A percentile compares a stretch with the other conserved stretches of the same genome.
Conservation (phyloP, 92 coral and sea anemone genomes). For the Pocillopora grandis region DNA sequence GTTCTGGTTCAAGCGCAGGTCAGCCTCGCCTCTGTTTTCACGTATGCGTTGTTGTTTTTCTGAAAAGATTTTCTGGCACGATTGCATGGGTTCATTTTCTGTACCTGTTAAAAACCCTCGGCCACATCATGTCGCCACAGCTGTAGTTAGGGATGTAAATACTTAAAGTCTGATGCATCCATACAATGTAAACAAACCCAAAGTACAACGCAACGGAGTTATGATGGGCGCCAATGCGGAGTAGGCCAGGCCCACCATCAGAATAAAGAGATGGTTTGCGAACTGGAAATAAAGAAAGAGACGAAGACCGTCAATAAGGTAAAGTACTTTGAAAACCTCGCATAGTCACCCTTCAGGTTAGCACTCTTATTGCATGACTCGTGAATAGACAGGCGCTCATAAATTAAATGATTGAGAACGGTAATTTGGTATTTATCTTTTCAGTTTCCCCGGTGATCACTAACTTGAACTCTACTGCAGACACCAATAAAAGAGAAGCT, state of each 20-base stretch:
- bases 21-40: too few species aligned
- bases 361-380: too few species aligned
- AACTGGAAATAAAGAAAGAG: slow-evolving; percentile 29
- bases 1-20: too few species aligned
- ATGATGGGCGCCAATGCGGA: slow-evolving; percentile 87
- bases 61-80: too few species aligned
- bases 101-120: too few species aligned
- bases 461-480: slow-evolving; percentile 11
- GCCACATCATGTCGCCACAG: slow-evolving; percentile 95
- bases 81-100: too few species aligned
- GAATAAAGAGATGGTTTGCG: slow-evolving; percentile 78
- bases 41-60: too few species aligned
- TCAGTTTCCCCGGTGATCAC: slow-evolving; percentile 6
- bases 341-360: too few species aligned
- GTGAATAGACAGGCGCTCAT: not conserved
- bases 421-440: not conserved
- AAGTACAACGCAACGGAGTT: slow-evolving; percentile 87
- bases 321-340: too few species aligned
- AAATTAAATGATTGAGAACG: too few species aligned
- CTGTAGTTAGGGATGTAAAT: slow-evolving; percentile 82
- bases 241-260: slow-evolving; percentile 81
- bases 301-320: too few species aligned
- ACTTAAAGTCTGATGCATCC: slow-evolving; percentile 85
- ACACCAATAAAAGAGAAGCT: slow-evolving; percentile 12
- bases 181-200: slow-evolving; percentile 76